These are phyloP conservation scores for Clupea harengus DNA, from an alignment of 2,113 vertebrate species.

Conservation along the genomic window DNA sequence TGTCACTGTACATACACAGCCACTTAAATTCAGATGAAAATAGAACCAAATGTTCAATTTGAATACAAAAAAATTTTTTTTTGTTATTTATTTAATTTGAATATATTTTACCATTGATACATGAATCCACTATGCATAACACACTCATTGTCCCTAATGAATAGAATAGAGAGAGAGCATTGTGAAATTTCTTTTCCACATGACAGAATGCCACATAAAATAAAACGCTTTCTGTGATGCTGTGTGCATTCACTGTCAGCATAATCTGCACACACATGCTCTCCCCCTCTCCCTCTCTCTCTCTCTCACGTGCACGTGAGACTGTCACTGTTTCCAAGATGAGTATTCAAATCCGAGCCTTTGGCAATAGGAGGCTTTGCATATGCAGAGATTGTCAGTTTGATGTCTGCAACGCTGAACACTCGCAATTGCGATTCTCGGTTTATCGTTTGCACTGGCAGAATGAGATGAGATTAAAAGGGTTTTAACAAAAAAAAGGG, in stretches of 20 bases:
- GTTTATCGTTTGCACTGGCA: neutral
- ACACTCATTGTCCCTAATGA: neutral
- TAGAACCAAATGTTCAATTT: neutral
- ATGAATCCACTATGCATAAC: neutral
- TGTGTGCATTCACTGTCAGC: neutral
- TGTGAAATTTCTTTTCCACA: neutral
- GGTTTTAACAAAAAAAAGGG: neutral
- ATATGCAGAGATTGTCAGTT: neutral
- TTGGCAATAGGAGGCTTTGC: neutral
- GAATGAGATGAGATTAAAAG: neutral
- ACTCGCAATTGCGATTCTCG: neutral
- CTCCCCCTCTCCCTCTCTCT: conserved; percentile 7
- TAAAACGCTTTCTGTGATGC: neutral
- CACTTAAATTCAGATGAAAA: neutral
- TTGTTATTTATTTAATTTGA: neutral
- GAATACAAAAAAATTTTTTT: neutral
- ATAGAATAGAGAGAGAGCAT: neutral
- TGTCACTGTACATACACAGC: neutral
- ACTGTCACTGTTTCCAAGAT: neutral
- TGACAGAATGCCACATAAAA: neutral
- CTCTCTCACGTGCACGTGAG: conserved; percentile 19
- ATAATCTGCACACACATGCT: neutral
- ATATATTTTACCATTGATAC: neutral
- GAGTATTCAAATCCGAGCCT: conserved; percentile 13
- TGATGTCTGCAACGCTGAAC: neutral